Evolutionary conservation across 1,140 invertebrate genomes (phyloP).

Genomic region (Nymphalis io): DNA sequence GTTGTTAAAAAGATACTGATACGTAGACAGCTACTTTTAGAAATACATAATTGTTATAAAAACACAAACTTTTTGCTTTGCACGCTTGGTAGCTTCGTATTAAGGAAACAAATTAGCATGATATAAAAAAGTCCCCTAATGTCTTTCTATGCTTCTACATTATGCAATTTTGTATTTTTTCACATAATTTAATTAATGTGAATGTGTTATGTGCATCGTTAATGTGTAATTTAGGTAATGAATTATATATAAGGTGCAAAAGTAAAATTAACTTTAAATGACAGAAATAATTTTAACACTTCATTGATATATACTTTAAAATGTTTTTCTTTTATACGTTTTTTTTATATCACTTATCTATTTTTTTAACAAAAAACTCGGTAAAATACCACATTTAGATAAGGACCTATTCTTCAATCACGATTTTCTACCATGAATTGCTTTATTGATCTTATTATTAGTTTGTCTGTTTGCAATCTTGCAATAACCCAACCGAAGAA

Average conservation of each 20-base stretch:
- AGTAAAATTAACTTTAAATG: no score
- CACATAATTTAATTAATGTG: constrained; percentile 1
- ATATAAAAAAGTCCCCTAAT: constrained; percentile 11
- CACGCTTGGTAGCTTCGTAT: constrained; percentile 2
- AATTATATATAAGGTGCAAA: not conserved
- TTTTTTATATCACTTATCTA: no score
- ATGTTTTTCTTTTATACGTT: no score
- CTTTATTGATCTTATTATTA: no score
- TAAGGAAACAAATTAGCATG: constrained; percentile 3
- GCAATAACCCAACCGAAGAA: no score
- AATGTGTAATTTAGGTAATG: not conserved
- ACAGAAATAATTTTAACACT: no score
- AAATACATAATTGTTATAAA: not conserved
- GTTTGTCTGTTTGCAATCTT: no score
- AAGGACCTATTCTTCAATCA: no score
- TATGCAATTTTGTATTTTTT: not conserved
- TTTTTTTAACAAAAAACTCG: no score
- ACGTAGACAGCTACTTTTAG: not conserved
- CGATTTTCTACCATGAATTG: no score
- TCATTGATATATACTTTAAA: no score
- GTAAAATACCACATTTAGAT: no score
- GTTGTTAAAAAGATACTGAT: not conserved
- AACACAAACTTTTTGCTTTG: constrained; percentile 1
- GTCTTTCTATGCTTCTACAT: not conserved
- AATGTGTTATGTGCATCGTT: not conserved